Conservation (phyloP, 1,140 invertebrate genomes). For the Heliconius congener region DNA sequence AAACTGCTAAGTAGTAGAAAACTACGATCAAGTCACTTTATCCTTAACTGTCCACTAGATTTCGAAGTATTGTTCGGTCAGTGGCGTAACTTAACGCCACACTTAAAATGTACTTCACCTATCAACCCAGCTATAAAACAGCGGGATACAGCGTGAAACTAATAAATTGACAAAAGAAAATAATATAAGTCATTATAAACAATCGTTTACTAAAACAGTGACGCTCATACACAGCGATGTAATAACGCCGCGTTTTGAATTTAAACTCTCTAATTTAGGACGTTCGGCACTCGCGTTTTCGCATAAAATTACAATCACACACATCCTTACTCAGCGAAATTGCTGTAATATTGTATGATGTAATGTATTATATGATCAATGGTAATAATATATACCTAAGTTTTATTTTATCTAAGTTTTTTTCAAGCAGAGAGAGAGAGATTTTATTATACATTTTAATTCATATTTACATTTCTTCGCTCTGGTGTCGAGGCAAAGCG, state of each 20-base stretch:
- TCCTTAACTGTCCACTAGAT: too few species aligned
- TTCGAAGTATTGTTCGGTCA: too few species aligned
- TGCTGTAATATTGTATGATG: constrained; percentile 16
- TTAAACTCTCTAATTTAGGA: constrained; percentile 34
- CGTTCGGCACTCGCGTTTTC: constrained; percentile 22
- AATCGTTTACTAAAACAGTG: constrained; percentile 11
- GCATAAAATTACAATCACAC: constrained; percentile 41
- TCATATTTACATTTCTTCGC: too few species aligned
- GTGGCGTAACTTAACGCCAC: too few species aligned
- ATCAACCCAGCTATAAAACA: too few species aligned
- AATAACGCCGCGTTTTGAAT: constrained; percentile 36
- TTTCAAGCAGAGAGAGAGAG: too few species aligned
- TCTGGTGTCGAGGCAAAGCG: too few species aligned
- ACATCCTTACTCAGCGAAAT: constrained; percentile 33
- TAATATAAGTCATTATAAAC: not conserved
- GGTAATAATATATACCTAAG: not conserved
- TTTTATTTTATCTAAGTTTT: too few species aligned
- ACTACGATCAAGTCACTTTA: too few species aligned
- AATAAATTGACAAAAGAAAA: not conserved
- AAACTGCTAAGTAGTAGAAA: too few species aligned
- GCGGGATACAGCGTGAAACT: not conserved
- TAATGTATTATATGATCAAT: not conserved
- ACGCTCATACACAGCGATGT: constrained; percentile 18
- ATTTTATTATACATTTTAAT: too few species aligned
- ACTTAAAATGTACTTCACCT: too few species aligned